phyloP scores from a whole-genome alignment of 2,113 vertebrate genomes.

The Cnemophilus loriae region DNA sequence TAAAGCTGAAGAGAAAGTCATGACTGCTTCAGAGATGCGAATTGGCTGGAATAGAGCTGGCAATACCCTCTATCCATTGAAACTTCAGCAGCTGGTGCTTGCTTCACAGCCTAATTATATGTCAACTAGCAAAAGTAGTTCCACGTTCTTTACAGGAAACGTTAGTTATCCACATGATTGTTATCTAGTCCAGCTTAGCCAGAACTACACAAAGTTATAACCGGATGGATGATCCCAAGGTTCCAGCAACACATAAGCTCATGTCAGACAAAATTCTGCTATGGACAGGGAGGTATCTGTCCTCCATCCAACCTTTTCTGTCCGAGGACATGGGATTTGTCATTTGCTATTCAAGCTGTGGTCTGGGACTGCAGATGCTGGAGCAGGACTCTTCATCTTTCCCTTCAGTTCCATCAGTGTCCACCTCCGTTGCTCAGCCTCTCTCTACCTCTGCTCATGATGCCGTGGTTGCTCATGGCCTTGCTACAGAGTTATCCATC shows the following conservation, averaged over 20 bases:
- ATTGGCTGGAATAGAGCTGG: background rate
- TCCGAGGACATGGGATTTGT: fast-evolving
- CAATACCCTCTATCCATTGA: background rate
- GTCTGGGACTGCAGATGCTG: background rate
- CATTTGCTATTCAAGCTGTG: background rate
- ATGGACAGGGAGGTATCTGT: fast-evolving
- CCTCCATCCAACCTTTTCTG: background rate
- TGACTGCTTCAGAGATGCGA: background rate
- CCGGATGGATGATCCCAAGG: fast-evolving
- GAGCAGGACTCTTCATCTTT: background rate
- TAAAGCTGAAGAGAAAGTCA: background rate
- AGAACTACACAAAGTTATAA: background rate
- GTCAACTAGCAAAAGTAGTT: background rate
- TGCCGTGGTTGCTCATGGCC: background rate
- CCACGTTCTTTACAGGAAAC: background rate
- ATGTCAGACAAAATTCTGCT: background rate
- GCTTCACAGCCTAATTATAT: background rate
- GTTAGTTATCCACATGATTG: background rate
- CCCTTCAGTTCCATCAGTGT: background rate
- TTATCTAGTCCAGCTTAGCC: background rate
- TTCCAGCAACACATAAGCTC: fast-evolving
- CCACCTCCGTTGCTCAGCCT: background rate
- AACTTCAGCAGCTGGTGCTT: background rate
- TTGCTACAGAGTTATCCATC: background rate
- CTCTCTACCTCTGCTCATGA: background rate